A percentile compares a stretch with the other conserved stretches of the same genome.
Evolutionary conservation across 2,797 vertebrate genomes (phyloP).

Genomic region (Valencia hispanica): DNA sequence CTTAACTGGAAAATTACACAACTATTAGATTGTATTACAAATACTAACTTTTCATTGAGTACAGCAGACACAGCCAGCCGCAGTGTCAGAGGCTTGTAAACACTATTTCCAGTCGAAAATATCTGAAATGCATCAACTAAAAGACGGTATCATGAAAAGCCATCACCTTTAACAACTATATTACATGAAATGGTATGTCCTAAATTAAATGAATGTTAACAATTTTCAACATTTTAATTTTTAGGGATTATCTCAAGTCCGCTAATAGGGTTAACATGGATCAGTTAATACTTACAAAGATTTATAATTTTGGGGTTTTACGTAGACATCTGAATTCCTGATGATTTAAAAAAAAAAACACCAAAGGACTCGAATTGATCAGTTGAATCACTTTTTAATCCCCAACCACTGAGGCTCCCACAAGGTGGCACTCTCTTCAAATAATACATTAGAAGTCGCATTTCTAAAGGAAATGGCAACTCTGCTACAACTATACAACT

Average conservation of each 20-base stretch:
- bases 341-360: conserved; percentile 53
- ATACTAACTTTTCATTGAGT: too few species aligned
- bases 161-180: not conserved
- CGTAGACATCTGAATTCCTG: conserved; percentile 41
- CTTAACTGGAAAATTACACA: too few species aligned
- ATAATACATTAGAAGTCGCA: conserved; percentile 49
- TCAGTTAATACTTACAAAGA: conserved; percentile 18
- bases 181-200: not conserved
- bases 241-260: not conserved
- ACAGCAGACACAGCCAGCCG: too few species aligned
- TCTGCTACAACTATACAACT: conserved; percentile 39
- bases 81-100: not conserved
- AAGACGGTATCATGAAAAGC: not conserved
- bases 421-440: conserved; percentile 62
- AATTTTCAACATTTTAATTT: not conserved
- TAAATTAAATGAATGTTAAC: not conserved
- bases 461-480: conserved; percentile 17
- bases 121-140: not conserved
- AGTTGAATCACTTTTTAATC: conserved; percentile 4
- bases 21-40: too few species aligned
- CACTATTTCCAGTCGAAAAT: not conserved
- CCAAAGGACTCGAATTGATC: conserved; percentile 25
- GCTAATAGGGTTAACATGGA: not conserved
- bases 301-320: conserved; percentile 30
- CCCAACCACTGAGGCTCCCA: conserved; percentile 44